Base-by-base conservation (phyloP, 2,797 vertebrate species). In the Picus viridis region DNA sequence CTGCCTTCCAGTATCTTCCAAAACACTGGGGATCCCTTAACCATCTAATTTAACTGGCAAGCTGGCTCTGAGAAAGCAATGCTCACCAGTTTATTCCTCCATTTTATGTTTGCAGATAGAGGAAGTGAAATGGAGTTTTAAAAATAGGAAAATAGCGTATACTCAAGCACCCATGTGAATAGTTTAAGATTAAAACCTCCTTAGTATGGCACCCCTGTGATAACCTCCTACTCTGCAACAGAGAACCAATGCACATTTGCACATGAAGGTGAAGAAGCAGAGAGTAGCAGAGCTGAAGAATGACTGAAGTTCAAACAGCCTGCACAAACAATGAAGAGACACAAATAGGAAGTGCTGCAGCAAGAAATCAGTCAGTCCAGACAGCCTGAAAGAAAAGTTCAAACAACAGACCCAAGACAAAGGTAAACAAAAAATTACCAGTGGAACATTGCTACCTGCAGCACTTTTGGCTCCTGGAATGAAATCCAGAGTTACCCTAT, bases 381-480 rank as follows among this genome's bases (percentile, higher is more conserved):
- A 54, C 49, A 73, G 58, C 36, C 45, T 20, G 47, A 78, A 34
- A 79, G 41, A 86, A 78, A 71, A 67, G 36, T 69, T 88, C 47
- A 78, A 77, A 89, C 22, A 54, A 26, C 17, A 76, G 30, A 47
- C 59, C 23, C 47, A 65, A 78, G 84, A 61, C 71, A 93, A 86
- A 91, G 39, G 45, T 82, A 85, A 94, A 85, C 69, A 92, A 80
- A 89, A 91, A 59, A 70, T 17, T 61, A 9, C 58, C 32, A 41
- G 6, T 27, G 29, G 29, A 85, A 16, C 68, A 71, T 86, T 84
- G 11, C 49, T 68, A 49, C 30, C 59, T 83, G 16, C 24, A 15
- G 62, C 45, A 24, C 39, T 59, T 13, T 36, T 81, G 53, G 24
- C 65, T 51, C 12, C 39, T 62, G 36, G 81, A 41, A 74, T 69